Evolutionary conservation across 2,888 invertebrate species (phyloP).

Genomic region (Drosophila gaucha): DNA sequence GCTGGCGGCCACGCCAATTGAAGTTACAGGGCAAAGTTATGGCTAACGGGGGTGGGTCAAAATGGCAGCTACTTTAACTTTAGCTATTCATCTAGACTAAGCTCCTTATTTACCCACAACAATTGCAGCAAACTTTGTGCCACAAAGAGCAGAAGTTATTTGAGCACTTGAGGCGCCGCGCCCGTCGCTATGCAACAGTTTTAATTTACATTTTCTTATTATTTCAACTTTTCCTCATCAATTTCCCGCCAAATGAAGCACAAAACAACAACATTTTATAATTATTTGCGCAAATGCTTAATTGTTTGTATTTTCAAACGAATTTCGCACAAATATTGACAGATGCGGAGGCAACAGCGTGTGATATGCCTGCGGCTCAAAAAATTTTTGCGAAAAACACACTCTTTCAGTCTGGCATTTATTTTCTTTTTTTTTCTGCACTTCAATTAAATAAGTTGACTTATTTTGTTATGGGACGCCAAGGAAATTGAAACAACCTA

Average conservation of each 20-base stretch:
- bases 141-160: constrained; percentile 31
- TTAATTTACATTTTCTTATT: constrained; percentile 19
- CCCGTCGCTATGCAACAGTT: constrained; percentile 22
- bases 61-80: not conserved
- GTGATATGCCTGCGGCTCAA: constrained; percentile 4
- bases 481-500: constrained; percentile 67
- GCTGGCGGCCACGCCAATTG: constrained; percentile 17
- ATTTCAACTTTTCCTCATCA: constrained; percentile 42
- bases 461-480: constrained; percentile 65
- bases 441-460: constrained; percentile 78
- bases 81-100: constrained; percentile 10
- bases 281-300: constrained; percentile 75
- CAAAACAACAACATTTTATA: constrained; percentile 31
- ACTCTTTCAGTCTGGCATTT: constrained; percentile 1
- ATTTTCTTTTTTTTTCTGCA: constrained; percentile 24
- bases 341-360: constrained; percentile 14
- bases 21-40: constrained; percentile 17
- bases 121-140: constrained; percentile 44
- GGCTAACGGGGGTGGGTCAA: not conserved
- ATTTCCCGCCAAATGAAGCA: constrained; percentile 69
- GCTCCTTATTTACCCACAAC: constrained; percentile 18
- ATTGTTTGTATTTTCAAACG: constrained; percentile 72
- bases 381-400: constrained; percentile 40
- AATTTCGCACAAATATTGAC: constrained; percentile 74
- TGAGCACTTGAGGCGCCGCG: constrained; percentile 3